Base-by-base conservation (phyloP, 1,140 invertebrate genomes). In the Bicyclus anynana region DNA sequence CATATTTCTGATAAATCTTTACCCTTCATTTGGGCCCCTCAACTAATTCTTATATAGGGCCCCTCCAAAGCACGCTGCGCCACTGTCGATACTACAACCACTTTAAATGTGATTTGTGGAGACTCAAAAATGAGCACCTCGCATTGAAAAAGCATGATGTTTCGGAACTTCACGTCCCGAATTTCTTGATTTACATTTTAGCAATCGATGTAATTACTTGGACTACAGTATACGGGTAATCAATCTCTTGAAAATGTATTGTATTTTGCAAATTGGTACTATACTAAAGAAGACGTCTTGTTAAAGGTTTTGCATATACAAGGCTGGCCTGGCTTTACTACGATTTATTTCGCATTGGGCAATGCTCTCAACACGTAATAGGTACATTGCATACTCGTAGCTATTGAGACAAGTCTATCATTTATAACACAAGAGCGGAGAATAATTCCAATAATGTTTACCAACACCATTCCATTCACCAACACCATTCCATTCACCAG, bases 391-490 rank as follows among this genome's bases (percentile, higher is more conserved):
- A 54, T 53, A 44, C n/a, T n/a, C 53, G 50, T 53, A 54, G 44
- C 58, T 53, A 69, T 65, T 58, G 58, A 62, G 49, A 67, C 59
- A 61, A 62, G 57, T 68, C 62, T 65, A 68, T 73, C 59, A 70
- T 73, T 67, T 57, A 67, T 65, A 62, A 48, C 44, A 52, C 55
- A 59, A 53, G 53, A 35, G 55, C 56, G 38, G 55, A 48, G 50
- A 65, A 66, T 66, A 71, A 74, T 71, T 62, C 59, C 55, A 68
- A 73, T 70, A 70, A 68, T 69, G 62, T 70, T 67, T 64, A 68
- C 62, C 44, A 74, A 69, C 65, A 60, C 68, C 60, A 69, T 74
- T 71, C 68, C 60, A 69, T 74, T 73, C 67, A 66, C 58, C 27
- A 69, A 69, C 65, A 60, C 68, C 60, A 69, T 74, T 71, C 68